Percentiles rank a stretch among this genome's conserved stretches.
These are phyloP conservation scores for Macroteleia sp. DNA, from an alignment of 2,888 invertebrate genomes.

Conservation along the genomic window DNA sequence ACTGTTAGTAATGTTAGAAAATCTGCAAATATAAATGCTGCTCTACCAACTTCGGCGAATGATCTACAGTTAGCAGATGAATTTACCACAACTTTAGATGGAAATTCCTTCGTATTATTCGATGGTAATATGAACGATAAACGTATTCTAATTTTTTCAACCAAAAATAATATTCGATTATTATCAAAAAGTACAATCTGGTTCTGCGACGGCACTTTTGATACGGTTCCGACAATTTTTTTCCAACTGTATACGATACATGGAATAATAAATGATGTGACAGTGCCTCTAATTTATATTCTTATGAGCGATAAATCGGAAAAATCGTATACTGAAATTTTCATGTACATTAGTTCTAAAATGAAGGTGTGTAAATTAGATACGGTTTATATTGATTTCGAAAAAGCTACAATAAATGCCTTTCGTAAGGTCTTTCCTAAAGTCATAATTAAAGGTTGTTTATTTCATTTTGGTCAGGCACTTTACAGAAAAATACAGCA, in stretches of 20 bases:
- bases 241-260: constrained; percentile 22
- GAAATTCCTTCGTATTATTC: neutral
- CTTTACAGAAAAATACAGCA: constrained; percentile 3
- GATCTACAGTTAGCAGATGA: neutral
- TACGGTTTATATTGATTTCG: neutral
- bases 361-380: neutral
- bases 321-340: neutral
- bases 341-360: neutral
- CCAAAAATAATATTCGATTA: neutral
- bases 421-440: neutral
- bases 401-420: constrained; percentile 13
- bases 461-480: constrained; percentile 22
- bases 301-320: constrained; percentile 6
- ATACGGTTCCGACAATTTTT: constrained; percentile 4
- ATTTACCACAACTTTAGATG: neutral
- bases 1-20: neutral
- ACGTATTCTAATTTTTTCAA: neutral
- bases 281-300: neutral
- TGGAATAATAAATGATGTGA: neutral
- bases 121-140: neutral
- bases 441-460: constrained; percentile 6
- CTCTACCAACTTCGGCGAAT: neutral
- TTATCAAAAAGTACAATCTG: neutral
- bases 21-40: neutral
- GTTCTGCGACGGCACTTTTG: constrained; percentile 13